Evolutionary conservation across 2,888 invertebrate genomes (phyloP).

Genomic region (Ramazzottius varieornatus): DNA sequence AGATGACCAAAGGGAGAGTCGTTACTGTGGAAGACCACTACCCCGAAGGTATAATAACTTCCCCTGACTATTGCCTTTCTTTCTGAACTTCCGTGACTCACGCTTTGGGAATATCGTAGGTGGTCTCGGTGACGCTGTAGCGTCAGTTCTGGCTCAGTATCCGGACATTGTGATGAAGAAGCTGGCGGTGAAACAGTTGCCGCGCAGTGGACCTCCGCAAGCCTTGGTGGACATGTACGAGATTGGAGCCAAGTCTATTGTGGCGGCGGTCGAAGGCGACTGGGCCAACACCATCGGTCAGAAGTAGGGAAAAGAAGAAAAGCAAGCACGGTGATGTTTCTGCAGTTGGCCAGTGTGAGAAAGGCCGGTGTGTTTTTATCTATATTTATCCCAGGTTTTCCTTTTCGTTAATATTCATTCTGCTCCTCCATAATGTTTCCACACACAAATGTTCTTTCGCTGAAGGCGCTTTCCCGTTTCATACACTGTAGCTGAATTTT

Average conservation of each 20-base stretch:
- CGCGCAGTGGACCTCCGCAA: constrained; percentile 68
- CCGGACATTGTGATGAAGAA: constrained; percentile 44
- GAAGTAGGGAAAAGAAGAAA: too few relatives aligned
- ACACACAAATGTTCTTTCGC: too few relatives aligned
- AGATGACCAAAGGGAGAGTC: constrained; percentile 48
- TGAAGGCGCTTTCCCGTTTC: too few relatives aligned
- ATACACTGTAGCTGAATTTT: too few relatives aligned
- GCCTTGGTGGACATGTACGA: constrained; percentile 65
- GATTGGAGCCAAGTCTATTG: constrained; percentile 53
- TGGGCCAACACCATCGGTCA: background rate
- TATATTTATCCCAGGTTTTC: background rate
- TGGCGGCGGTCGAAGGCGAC: constrained; percentile 34
- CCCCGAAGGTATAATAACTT: constrained; percentile 36
- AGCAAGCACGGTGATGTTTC: too few relatives aligned
- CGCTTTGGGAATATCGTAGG: constrained; percentile 29
- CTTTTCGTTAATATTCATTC: too few relatives aligned
- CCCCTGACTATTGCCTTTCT: background rate
- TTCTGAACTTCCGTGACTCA: background rate
- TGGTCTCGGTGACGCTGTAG: constrained; percentile 81
- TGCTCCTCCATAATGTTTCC: too few relatives aligned
- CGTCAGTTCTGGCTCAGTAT: constrained; percentile 45
- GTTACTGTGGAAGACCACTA: constrained; percentile 94
- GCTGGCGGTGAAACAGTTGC: constrained; percentile 51
- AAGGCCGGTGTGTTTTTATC: too few relatives aligned
- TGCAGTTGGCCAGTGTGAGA: too few relatives aligned